Conservation (phyloP, 1,140 invertebrate species). For the Phocides pigmalion region DNA sequence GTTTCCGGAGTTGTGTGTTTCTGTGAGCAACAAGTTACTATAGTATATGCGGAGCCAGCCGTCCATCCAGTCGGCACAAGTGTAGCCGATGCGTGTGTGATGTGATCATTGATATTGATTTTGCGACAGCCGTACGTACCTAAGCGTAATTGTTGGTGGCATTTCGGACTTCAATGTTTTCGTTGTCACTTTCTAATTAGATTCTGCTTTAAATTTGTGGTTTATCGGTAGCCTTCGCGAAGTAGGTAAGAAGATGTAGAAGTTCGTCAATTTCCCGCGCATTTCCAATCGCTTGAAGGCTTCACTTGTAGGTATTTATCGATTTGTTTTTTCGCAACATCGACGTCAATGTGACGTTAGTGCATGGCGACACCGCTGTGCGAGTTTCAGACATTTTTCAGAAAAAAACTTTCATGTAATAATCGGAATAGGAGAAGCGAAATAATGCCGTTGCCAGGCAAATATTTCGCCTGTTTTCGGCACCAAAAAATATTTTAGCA, state of each 20-base stretch:
- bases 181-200: conserved; percentile 2
- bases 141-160: conserved; percentile 24
- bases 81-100: conserved; percentile 20
- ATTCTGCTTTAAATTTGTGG: conserved; percentile 3
- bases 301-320: conserved; percentile 38
- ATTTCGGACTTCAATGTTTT: conserved; percentile 10
- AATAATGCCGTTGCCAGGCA: not conserved
- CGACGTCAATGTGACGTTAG: conserved; percentile 44
- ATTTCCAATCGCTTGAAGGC: conserved; percentile 14
- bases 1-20: conserved; percentile 24
- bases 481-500: conserved; percentile 16
- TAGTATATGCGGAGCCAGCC: not conserved
- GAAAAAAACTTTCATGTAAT: conserved; percentile 8
- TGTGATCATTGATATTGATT: conserved; percentile 28
- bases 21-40: conserved; percentile 34
- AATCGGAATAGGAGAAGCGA: no score
- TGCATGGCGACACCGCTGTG: conserved; percentile 9
- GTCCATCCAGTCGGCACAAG: conserved; percentile 21
- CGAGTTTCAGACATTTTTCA: conserved; percentile 2
- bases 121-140: conserved; percentile 10
- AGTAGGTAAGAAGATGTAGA: conserved; percentile 3
- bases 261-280: conserved; percentile 36
- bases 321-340: conserved; percentile 44
- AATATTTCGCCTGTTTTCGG: not conserved
- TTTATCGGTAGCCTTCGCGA: not conserved